These are phyloP conservation scores for Hydrozoanthus gracilis DNA, from an alignment of 92 coral and sea anemone species.

Conservation along the genomic window DNA sequence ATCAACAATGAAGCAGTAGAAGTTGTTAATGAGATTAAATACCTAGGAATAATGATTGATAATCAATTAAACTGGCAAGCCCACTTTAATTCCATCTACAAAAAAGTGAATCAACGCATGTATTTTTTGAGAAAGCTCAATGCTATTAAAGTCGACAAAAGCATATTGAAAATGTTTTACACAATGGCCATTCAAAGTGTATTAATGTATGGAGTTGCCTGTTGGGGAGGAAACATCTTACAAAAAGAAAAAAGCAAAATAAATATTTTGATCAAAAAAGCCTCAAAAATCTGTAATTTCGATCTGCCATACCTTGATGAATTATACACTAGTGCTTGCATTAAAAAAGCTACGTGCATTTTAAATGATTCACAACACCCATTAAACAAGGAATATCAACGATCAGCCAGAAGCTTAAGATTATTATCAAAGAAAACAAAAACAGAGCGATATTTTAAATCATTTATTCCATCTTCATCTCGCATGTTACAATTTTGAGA, in stretches of 20 bases:
- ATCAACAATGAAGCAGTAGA: no score
- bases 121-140: no score
- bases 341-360: not conserved
- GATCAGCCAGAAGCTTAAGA: conserved; percentile 3
- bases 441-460: not conserved
- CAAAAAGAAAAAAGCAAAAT: conserved; percentile 9
- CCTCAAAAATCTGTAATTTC: not conserved
- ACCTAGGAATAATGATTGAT: no score
- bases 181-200: conserved; percentile 11
- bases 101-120: no score
- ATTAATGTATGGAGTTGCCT: conserved; percentile 15
- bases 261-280: not conserved
- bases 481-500: not conserved
- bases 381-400: not conserved
- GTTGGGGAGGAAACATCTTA: conserved; percentile 18
- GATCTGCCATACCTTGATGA: conserved; percentile 4
- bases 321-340: not conserved
- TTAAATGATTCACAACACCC: not conserved
- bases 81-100: no score
- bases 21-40: no score
- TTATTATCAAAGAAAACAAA: not conserved
- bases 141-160: not conserved
- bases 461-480: conserved; percentile 4
- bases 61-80: no score
- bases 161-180: not conserved